phyloP scores from a whole-genome alignment of 2,797 vertebrate genomes.

The Anas bahamensis region DNA sequence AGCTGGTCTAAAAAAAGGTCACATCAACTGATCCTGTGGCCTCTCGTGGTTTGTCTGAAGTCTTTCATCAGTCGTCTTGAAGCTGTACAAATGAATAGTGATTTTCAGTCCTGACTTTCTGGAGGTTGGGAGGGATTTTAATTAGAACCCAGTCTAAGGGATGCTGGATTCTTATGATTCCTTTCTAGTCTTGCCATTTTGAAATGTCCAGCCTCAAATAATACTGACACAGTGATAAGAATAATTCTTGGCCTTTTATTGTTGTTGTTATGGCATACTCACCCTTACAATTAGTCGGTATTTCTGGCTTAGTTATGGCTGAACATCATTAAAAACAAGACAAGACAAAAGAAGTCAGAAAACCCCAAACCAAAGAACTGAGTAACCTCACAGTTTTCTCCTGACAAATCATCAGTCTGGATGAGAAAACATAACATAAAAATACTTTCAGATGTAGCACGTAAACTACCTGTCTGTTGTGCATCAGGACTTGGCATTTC shows the following conservation, averaged over 20 bases:
- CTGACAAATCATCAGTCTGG: neutral
- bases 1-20: constrained; percentile 10
- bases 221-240: neutral
- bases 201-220: neutral
- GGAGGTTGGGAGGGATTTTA: neutral
- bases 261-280: neutral
- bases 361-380: neutral
- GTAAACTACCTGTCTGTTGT: neutral
- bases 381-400: neutral
- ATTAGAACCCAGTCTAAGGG: neutral
- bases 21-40: neutral
- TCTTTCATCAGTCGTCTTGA: constrained; percentile 3
- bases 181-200: neutral
- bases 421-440: neutral
- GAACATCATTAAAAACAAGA: neutral
- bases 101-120: neutral
- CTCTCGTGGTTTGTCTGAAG: constrained; percentile 29
- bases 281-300: neutral
- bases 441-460: neutral
- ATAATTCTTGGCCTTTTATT: neutral
- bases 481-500: neutral
- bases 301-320: neutral
- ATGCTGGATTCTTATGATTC: neutral
- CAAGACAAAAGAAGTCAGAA: neutral
- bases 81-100: neutral